Base-by-base conservation (phyloP, 2,113 vertebrate species). In the Cheilinus undulatus region DNA sequence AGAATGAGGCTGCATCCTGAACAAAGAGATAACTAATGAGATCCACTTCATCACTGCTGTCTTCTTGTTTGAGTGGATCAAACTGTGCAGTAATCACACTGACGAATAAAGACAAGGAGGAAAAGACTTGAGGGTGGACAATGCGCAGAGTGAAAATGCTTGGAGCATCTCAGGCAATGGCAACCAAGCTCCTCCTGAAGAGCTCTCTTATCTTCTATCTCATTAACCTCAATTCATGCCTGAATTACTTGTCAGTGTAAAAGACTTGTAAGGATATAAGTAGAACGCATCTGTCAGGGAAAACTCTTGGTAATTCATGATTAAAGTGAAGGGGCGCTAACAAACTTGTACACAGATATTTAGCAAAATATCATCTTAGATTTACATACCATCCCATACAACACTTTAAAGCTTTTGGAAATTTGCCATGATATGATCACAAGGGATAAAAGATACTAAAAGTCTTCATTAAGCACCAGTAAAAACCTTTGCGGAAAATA, bases 41-140 rank as follows among this genome's bases (percentile, higher is more conserved):
- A 73, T 63, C 58, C 69, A 46, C 74, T 85, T 78, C 54, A 75
- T 68, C 75, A 58, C 60, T 50, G 63, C 62, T 60, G 57, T 53
- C 46, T 69, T 50, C 64, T 56, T 71, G 53, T 80, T 51, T 63
- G 76, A 64, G 34, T 63, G 70, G 73, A 50, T 65, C 49, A 52
- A 36, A 61, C 63, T 62, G 78, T 57, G 67, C 15, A 19, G 5
- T 70, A 54, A 77, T 82, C 45, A 84, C 48, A 40, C 17, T 20
- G 24, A 42, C 8, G 27, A 52, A 53, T 59, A 26, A 28, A 36
- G n/a, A 32, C 22, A 62, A 19, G 27, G 19, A 2, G 7, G 42
- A 34, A 56, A 68, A 56, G 20, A 51, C 58, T 73, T 13, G 13
- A 60, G 65, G 19, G 20, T 61, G 78, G 66, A 67, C 69, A 42